These are phyloP conservation scores for Kryptolebias ocellatus DNA, from an alignment of 2,797 vertebrate species.

Conservation along the genomic window DNA sequence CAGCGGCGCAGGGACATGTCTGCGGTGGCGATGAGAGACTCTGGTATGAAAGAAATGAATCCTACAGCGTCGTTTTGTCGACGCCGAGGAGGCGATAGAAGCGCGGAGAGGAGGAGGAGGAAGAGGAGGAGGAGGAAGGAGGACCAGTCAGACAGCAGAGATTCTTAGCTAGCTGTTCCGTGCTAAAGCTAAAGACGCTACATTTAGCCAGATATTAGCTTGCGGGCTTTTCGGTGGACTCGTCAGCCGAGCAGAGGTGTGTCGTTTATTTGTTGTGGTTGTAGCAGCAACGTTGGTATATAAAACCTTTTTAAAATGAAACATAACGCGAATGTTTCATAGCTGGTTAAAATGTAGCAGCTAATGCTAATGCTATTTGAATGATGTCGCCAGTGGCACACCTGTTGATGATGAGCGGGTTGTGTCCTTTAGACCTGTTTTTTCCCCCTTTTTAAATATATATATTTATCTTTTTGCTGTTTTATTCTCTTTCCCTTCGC, in stretches of 20 bases:
- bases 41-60: constrained; percentile 63
- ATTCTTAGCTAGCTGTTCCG: constrained; percentile 14
- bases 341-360: neutral
- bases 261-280: accelerated
- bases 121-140: neutral
- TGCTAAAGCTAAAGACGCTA: constrained; percentile 48
- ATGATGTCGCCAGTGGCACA: constrained; percentile 22
- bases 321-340: neutral
- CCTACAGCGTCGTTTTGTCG: neutral
- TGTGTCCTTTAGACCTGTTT: neutral
- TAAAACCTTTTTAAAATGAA: neutral
- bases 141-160: neutral
- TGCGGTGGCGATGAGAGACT: constrained; percentile 60
- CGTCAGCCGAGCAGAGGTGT: neutral
- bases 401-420: constrained; percentile 27
- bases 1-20: constrained; percentile 67
- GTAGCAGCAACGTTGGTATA: neutral
- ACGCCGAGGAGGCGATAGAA: neutral
- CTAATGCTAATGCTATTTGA: constrained; percentile 6
- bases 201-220: constrained; percentile 39
- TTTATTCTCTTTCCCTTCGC: neutral
- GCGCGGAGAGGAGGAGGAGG: neutral
- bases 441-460: neutral
- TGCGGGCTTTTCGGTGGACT: neutral
- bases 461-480: neutral